Base-by-base conservation (phyloP, 2,113 vertebrate genomes). In the Lutjanus erythropterus region DNA sequence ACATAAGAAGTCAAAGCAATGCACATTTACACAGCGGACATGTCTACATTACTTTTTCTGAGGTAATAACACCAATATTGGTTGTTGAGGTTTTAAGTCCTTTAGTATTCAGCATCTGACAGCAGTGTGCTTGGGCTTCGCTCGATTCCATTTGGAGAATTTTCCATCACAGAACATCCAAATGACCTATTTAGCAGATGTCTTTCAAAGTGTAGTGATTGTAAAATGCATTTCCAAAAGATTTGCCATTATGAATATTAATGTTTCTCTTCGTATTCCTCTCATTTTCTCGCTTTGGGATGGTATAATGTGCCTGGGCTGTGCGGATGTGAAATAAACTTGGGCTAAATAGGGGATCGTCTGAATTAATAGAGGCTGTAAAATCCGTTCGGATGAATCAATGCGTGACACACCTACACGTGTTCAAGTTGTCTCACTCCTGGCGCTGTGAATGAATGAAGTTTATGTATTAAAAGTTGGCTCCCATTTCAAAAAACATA, bases 101-200 rank as follows among this genome's bases (percentile, higher is more conserved):
- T 68, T 85, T 61, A 74, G 16, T 62, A 81, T 85, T 84, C 65
- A 62, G 23, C 47, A 33, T 62, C 39, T 49, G 31, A 56, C 19
- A 55, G 21, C 9, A 27, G 65, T 42, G 39, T 27, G 19, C 33
- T 58, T 47, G 18, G 14, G 60, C 25, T 85, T 79, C 29, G 6
- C 77, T 80, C 52, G n/a, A 4, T 69, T 76, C 75, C 44, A 61
- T 50, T 78, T 62, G 21, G 21, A 37, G 19, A 71, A 77, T 81
- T 64, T 80, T 78, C 55, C 42, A 62, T 84, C 59, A 66, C 50
- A 62, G 23, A 77, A 77, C 31, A 73, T 52, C 29, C 56, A 88
- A 83, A 87, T 75, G 25, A 89, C 60, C 53, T 64, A 85, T 90
- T 89, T 83, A 86, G 71, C 55, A 68, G 44, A 75, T 60, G 61